phyloP scores from a whole-genome alignment of 2,797 vertebrate genomes.

The Peromyscus melanophrys region DNA sequence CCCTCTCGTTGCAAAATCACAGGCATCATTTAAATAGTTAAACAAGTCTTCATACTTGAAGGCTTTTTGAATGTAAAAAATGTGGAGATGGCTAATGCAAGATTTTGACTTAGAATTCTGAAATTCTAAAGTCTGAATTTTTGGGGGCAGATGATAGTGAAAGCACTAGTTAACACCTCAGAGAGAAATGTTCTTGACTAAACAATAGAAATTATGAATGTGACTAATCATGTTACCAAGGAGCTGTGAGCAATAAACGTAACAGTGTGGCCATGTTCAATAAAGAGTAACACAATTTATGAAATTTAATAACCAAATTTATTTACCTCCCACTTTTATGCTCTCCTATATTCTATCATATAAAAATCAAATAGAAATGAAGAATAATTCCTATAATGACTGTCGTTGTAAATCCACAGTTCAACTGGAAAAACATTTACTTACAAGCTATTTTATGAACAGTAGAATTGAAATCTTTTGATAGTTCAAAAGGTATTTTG shows the following conservation, averaged over 20 bases:
- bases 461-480: neutral
- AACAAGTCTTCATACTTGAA: neutral
- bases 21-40: neutral
- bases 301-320: neutral
- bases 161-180: neutral
- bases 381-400: neutral
- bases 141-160: neutral
- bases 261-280: neutral
- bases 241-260: neutral
- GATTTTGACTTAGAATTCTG: constrained; percentile 20
- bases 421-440: constrained; percentile 1
- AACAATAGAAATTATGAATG: constrained; percentile 9
- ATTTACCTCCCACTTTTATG: neutral
- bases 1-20: neutral
- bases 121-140: neutral
- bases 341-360: constrained; percentile 9
- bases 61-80: neutral
- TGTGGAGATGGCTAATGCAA: neutral
- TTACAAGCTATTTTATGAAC: neutral
- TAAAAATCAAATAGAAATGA: neutral
- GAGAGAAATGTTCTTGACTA: neutral
- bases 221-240: neutral
- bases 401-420: neutral
- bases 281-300: neutral
- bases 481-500: neutral